Base-by-base conservation (phyloP, 2,888 invertebrate species). In the Eurytoma californica region DNA sequence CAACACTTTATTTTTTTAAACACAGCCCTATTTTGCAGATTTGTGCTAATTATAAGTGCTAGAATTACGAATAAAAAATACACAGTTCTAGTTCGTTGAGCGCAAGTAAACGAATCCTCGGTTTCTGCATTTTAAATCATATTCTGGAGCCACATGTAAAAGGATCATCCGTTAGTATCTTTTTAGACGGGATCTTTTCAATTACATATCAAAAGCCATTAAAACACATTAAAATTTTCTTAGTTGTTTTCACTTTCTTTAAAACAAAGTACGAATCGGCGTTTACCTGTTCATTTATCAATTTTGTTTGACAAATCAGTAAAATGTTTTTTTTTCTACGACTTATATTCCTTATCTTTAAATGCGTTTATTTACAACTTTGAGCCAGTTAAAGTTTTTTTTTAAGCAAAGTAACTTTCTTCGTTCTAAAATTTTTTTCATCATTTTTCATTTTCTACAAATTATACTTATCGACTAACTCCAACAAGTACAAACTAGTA, bases 21-120 rank as follows among this genome's bases (percentile, higher is more conserved):
- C 75, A 76, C 70, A 77, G 72, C 74, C 66, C 60, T 60, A 61
- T 70, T 77, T 66, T 68, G 24, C 58, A 65, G 49, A 75, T 68
- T 78, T 77, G 28, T 47, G 67, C 57, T 53, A 53, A 39, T 39
- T 39, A 39, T 39, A 39, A 39, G 39, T 39, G 39, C 39, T 39
- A 39, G 39, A 70, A 79, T 28, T 68, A 51, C 68, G 68, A n/a
- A 70, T 57, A 57, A 77, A 39, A 67, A 66, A 57, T 63, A 76
- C 47, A 53, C 30, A 68, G 58, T 39, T 74, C 57, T 65, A 77
- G 60, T 75, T 60, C 67, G 75, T 68, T 75, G 67, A 75, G 68
- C 39, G 66, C 67, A 67, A 57, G 55, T 73, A 47, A 66, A 66
- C 18, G 9, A 58, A 67, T 24, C 12, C 20, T 67, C 58, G 39